Percentiles rank a stretch among this genome's conserved stretches.
Conservation (phyloP, 2,113 vertebrate genomes). For the Scatophagus argus region DNA sequence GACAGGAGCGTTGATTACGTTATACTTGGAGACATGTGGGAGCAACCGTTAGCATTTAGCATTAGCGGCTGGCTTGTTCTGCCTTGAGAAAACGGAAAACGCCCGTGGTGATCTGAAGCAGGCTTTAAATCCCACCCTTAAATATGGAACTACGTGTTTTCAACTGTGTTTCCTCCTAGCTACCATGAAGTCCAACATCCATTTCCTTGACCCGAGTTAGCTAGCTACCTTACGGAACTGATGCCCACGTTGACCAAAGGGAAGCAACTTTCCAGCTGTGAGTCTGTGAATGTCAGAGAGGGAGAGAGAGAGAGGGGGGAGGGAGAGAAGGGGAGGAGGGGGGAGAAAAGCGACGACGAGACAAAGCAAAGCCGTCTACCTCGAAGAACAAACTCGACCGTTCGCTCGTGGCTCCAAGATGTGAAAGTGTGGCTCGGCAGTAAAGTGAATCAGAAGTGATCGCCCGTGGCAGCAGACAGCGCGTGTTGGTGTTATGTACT, state of each 20-base stretch:
- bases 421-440: conserved; percentile 15
- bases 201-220: not conserved
- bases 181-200: not conserved
- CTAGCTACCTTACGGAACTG: conserved; percentile 39
- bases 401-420: conserved; percentile 32
- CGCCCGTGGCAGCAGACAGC: conserved; percentile 43
- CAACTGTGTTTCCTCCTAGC: not conserved
- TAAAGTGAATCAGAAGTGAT: conserved; percentile 27
- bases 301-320: not conserved
- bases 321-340: not conserved
- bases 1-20: not conserved
- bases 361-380: conserved; percentile 2
- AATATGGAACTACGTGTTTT: rapidly evolving
- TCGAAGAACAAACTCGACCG: conserved; percentile 30
- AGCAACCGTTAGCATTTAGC: conserved; percentile 72
- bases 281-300: not conserved
- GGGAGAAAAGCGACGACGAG: not conserved
- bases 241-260: conserved; percentile 70
- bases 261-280: conserved; percentile 59
- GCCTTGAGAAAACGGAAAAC: not conserved
- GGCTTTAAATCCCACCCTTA: rapidly evolving
- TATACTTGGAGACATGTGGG: conserved; percentile 60
- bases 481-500: conserved; percentile 70
- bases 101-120: not conserved
- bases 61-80: conserved; percentile 36